Conservation (phyloP, 1,140 invertebrate species). For the Drosophila sproati region DNA sequence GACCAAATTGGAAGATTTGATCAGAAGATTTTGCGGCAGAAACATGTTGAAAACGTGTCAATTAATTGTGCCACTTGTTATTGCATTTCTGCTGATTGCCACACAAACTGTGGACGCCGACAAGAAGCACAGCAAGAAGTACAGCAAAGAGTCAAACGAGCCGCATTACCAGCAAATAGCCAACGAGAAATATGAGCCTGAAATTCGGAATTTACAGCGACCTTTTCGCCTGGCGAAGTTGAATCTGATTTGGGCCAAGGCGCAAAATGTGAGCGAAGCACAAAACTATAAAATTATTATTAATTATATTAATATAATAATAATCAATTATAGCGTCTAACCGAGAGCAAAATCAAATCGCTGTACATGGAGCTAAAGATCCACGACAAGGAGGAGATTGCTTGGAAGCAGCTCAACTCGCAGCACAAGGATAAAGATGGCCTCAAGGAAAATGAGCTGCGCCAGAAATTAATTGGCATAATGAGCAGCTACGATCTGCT, state of each 20-base stretch:
- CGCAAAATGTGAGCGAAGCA: constrained; percentile 88
- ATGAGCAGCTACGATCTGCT: constrained; percentile 92
- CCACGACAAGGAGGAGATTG: constrained; percentile 96
- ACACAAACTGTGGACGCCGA: constrained; percentile 56
- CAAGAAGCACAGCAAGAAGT: constrained; percentile 73
- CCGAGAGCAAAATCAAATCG: constrained; percentile 93
- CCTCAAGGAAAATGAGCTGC: constrained; percentile 91
- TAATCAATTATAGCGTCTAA: constrained; percentile 88
- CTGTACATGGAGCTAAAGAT: constrained; percentile 95
- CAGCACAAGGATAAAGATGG: constrained; percentile 95
- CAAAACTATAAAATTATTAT: not conserved
- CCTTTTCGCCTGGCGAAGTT: constrained; percentile 94
- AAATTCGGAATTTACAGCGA: constrained; percentile 87
- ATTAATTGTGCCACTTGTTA: constrained; percentile 28
- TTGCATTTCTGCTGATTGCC: constrained; percentile 31
- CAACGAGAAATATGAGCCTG: constrained; percentile 69
- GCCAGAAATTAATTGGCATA: constrained; percentile 92
- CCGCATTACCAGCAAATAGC: constrained; percentile 61
- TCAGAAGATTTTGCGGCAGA: constrained; percentile 23
- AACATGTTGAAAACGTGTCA: constrained; percentile 48
- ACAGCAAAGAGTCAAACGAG: constrained; percentile 69
- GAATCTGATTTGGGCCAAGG: constrained; percentile 93
- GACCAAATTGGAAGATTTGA: constrained; percentile 30
- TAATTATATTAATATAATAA: not conserved
- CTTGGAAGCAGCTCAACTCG: constrained; percentile 91